Percentiles rank a stretch among this genome's conserved stretches.
Evolutionary conservation across 2,888 invertebrate genomes (phyloP).

Genomic region (Ochropleura plecta): DNA sequence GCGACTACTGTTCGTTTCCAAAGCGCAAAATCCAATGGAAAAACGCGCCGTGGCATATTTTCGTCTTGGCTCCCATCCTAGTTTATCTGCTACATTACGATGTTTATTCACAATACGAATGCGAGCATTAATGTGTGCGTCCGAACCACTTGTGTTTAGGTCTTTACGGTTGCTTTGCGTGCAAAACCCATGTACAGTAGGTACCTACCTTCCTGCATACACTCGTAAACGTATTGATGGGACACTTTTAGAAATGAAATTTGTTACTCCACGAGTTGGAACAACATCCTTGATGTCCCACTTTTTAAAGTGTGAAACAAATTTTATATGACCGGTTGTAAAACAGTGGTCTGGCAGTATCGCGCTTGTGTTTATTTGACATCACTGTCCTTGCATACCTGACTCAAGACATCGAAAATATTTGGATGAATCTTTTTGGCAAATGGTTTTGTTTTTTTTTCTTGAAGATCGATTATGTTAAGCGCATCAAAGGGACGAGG

Average conservation of each 20-base stretch:
- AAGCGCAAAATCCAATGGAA: constrained; percentile 90
- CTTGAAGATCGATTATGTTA: constrained; percentile 66
- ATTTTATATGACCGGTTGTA: constrained; percentile 54
- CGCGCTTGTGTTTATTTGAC: constrained; percentile 69
- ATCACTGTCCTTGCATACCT: constrained; percentile 71
- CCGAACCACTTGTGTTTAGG: constrained; percentile 84
- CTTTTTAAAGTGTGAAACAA: constrained; percentile 41
- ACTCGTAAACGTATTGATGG: constrained; percentile 57
- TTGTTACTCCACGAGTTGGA: constrained; percentile 31
- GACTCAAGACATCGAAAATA: constrained; percentile 70
- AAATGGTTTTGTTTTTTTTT: constrained; percentile 74
- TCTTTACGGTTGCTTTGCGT: constrained; percentile 74
- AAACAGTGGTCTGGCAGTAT: constrained; percentile 58
- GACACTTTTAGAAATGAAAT: constrained; percentile 41
- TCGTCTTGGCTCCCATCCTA: constrained; percentile 91
- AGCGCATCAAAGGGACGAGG: constrained; percentile 71
- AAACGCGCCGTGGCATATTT: constrained; percentile 90
- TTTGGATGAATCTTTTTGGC: constrained; percentile 75
- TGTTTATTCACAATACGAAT: constrained; percentile 91
- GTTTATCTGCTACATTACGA: constrained; percentile 91
- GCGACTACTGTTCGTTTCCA: constrained; percentile 86
- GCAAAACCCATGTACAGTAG: constrained; percentile 63
- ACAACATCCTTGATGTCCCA: constrained; percentile 52
- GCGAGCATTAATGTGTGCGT: constrained; percentile 89
- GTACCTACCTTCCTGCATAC: constrained; percentile 47